Evolutionary conservation across 1,140 invertebrate genomes (phyloP), one percentile per base, ranked within the genome.

Genomic region (Macrostomum lignano): DNA sequence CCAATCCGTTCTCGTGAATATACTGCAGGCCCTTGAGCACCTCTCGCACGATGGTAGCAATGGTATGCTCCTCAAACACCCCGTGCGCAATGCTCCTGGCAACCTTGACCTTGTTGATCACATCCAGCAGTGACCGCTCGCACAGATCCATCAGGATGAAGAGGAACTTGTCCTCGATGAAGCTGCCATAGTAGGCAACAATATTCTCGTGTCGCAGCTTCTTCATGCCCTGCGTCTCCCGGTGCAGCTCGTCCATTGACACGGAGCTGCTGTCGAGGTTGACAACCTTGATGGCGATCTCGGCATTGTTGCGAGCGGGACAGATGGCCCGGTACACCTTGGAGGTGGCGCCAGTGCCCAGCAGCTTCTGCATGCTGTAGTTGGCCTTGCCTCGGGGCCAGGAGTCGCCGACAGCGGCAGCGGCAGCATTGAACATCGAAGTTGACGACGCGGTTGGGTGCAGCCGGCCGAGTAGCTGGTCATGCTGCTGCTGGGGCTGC

Each of bases 131-230:
- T 30, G 84, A 94, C 15, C 66, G 65, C 36, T 58, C 57, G 34
- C 70, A 59, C 1, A 69, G 46, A 45, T 81, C 71, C 41, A 96
- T 64, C 1, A 96, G 74, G 6, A 96, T 65, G 88, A 88, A 98
- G 13, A 96, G 60, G 50, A 96, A 86, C 52, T 96, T 84, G 44
- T 76, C 71, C 13, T 93, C 86, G 29, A 62, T 54, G 64, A 96
- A 96, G 39, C 79, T 88, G 23, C 86, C 93, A 55, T 91, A 79
- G 60, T 94, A 96, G 20, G 76, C 82, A n/a, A 96, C 86, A 11
- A 96, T 84, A 64, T 98, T 98, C 55, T 93, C 82, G 62, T 96
- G 84, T 51, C 84, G 77, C 57, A 86, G 96, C 35, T 77, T 82
- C 30, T 77, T 84, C 86, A 96, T 96, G 1, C 82, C 86, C 60